A percentile compares a stretch with the other conserved stretches of the same genome.
These are phyloP conservation scores for Tokudaia muenninki DNA, from an alignment of 2,797 vertebrate species.

Conservation along the genomic window DNA sequence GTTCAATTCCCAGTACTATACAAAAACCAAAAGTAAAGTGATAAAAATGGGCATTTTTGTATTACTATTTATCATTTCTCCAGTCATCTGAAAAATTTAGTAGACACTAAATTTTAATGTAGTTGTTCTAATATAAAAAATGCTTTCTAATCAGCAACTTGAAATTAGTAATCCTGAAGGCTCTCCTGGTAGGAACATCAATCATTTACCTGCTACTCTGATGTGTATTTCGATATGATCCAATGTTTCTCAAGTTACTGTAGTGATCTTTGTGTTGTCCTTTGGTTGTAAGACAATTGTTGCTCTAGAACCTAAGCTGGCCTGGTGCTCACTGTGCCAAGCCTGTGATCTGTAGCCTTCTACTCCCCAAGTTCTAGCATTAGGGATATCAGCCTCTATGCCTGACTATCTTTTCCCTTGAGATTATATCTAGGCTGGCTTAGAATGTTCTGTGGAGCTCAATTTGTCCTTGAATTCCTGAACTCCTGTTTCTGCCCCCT, in stretches of 20 bases:
- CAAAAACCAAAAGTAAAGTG: background rate
- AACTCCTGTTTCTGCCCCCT: background rate
- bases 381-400: background rate
- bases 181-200: background rate
- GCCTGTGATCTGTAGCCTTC: too few species aligned
- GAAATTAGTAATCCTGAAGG: conserved; percentile 29
- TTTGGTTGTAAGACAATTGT: background rate
- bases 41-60: background rate
- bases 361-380: background rate
- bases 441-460: background rate
- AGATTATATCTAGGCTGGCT: background rate
- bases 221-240: background rate
- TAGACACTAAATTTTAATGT: background rate
- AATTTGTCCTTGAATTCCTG: background rate
- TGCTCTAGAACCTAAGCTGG: background rate
- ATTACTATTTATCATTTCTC: background rate
- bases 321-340: background rate
- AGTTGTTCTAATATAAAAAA: background rate
- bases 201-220: conserved; percentile 13
- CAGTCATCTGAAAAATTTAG: background rate
- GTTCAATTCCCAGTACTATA: background rate
- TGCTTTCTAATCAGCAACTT: conserved; percentile 35
- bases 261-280: background rate
- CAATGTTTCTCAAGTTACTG: background rate
- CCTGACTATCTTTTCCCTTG: background rate